Conservation (phyloP, 2,888 invertebrate species). For the Limnephilus marmoratus region DNA sequence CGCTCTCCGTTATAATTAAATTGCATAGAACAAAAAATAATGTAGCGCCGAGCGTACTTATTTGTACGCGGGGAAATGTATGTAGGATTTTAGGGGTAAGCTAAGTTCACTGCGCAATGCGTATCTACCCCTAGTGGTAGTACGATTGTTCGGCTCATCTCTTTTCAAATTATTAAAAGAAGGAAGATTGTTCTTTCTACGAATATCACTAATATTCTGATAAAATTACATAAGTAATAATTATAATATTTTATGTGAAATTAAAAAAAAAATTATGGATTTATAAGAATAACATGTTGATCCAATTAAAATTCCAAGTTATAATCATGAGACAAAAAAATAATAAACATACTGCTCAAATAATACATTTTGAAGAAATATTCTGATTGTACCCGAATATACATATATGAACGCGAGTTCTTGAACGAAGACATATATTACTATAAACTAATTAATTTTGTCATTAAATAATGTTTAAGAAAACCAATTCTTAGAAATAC, state of each 20-base stretch:
- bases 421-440: too few relatives aligned
- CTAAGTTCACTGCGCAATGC: background rate
- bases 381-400: background rate
- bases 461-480: too few relatives aligned
- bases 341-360: too few relatives aligned
- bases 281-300: background rate
- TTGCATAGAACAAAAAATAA: conserved; percentile 70
- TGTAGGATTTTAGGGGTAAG: conserved; percentile 25
- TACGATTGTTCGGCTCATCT: background rate
- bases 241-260: too few relatives aligned
- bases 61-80: conserved; percentile 50
- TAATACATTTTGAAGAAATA: background rate
- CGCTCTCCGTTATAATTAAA: conserved; percentile 74
- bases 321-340: background rate
- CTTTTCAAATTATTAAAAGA: background rate
- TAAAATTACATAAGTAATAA: too few relatives aligned
- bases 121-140: background rate
- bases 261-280: background rate
- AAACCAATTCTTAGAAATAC: too few relatives aligned
- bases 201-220: background rate
- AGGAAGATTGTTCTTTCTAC: background rate
- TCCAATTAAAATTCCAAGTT: background rate
- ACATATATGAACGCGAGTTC: background rate
- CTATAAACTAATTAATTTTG: too few relatives aligned
- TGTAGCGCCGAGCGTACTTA: conserved; percentile 60